A percentile compares a stretch with the other conserved stretches of the same genome.
phyloP scores from a whole-genome alignment of 2,888 invertebrate species.

The Hanleya hanleyi region DNA sequence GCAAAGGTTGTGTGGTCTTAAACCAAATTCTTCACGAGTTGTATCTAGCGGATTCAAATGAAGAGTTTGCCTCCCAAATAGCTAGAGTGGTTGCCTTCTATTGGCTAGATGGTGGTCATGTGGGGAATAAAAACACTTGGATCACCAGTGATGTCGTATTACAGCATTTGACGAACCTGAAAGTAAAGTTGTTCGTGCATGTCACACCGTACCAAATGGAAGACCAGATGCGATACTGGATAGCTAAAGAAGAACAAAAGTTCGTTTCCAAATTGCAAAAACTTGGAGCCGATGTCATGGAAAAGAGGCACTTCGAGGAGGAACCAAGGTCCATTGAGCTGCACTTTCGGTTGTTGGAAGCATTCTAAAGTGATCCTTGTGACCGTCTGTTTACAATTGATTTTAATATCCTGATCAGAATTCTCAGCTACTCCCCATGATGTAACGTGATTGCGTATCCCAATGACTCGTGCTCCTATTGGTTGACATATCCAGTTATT shows the following conservation, averaged over 20 bases:
- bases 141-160: conserved; percentile 84
- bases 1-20: conserved; percentile 94
- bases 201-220: conserved; percentile 93
- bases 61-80: conserved; percentile 72
- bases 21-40: conserved; percentile 93
- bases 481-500: too few species aligned
- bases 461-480: too few species aligned
- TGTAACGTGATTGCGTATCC: too few species aligned
- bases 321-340: conserved; percentile 79
- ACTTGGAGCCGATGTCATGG: conserved; percentile 80
- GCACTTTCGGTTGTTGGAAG: conserved; percentile 83
- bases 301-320: conserved; percentile 80
- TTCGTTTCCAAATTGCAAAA: conserved; percentile 82
- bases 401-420: too few species aligned
- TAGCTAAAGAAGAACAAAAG: conserved; percentile 85
- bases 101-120: conserved; percentile 94
- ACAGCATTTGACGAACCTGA: conserved; percentile 78
- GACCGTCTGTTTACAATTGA: too few species aligned
- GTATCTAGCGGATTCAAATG: conserved; percentile 72
- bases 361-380: too few species aligned
- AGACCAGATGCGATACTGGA: conserved; percentile 87
- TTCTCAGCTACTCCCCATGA: too few species aligned
- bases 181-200: conserved; percentile 83
- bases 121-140: conserved; percentile 92
- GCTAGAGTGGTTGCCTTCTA: conserved; percentile 83